Conservation (phyloP, 2,888 invertebrate species). For the Stictocephala bisonia region DNA sequence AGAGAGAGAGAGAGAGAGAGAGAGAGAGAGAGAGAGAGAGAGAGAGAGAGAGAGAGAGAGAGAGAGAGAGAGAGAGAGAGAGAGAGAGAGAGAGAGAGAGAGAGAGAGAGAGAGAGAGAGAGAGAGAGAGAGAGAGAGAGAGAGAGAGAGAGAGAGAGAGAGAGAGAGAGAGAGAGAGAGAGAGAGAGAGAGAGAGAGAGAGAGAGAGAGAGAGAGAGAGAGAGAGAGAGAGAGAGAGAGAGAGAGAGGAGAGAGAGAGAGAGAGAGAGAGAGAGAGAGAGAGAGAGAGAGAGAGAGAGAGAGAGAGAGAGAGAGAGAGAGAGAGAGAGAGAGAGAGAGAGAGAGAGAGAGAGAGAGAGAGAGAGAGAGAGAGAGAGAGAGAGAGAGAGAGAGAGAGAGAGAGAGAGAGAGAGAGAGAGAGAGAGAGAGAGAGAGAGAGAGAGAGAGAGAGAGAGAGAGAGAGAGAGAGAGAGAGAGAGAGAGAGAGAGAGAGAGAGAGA, state of each 20-base stretch:
- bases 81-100: constrained; percentile 37
- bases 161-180: constrained; percentile 36
- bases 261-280: no score
- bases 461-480: not conserved
- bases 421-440: not conserved
- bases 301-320: not conserved
- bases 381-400: not conserved
- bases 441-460: not conserved
- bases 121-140: constrained; percentile 43
- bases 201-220: constrained; percentile 43
- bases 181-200: constrained; percentile 49
- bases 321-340: not conserved
- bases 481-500: not conserved
- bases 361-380: not conserved
- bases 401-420: not conserved
- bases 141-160: constrained; percentile 44
- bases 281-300: no score
- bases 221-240: constrained; percentile 45
- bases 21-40: constrained; percentile 36
- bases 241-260: no score
- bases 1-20: constrained; percentile 44
- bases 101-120: constrained; percentile 25
- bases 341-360: not conserved
- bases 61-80: constrained; percentile 38
- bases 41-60: constrained; percentile 44